Conservation (phyloP, 1,140 invertebrate genomes). For the Penaeus japonicus region DNA sequence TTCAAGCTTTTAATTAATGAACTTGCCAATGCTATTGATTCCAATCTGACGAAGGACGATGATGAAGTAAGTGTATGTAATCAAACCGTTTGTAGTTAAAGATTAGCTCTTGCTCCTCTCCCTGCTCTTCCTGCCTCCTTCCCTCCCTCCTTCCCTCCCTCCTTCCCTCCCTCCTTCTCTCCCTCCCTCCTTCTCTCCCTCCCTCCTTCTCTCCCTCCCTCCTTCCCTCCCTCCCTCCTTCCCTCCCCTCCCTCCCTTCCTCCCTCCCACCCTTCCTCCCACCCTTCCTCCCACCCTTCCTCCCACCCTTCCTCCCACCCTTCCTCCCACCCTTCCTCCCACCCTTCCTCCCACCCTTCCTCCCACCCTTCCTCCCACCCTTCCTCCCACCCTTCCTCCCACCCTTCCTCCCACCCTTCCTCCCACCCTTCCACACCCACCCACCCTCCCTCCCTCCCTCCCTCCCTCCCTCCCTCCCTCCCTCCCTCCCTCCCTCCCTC, state of each 20-base stretch:
- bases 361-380: no score
- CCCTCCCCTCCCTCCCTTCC: no score
- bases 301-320: not conserved
- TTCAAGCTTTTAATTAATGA: constrained; percentile 72
- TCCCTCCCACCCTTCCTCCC: not conserved
- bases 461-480: no score
- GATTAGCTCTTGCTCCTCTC: not conserved
- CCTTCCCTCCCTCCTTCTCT: not conserved
- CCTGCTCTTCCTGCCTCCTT: constrained; percentile 43
- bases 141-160: not conserved
- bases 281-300: not conserved
- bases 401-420: no score
- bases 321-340: not conserved
- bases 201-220: not conserved
- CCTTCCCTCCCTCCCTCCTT: no score
- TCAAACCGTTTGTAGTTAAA: no score
- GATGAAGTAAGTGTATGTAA: constrained; percentile 42
- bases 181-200: not conserved
- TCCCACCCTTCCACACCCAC: no score
- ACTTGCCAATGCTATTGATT: constrained; percentile 67
- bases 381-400: no score
- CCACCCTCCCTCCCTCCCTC: no score
- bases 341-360: no score
- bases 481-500: no score
- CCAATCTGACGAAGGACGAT: constrained; percentile 62